phyloP scores from a whole-genome alignment of 2,113 vertebrate genomes.

The Sorex araneus region DNA sequence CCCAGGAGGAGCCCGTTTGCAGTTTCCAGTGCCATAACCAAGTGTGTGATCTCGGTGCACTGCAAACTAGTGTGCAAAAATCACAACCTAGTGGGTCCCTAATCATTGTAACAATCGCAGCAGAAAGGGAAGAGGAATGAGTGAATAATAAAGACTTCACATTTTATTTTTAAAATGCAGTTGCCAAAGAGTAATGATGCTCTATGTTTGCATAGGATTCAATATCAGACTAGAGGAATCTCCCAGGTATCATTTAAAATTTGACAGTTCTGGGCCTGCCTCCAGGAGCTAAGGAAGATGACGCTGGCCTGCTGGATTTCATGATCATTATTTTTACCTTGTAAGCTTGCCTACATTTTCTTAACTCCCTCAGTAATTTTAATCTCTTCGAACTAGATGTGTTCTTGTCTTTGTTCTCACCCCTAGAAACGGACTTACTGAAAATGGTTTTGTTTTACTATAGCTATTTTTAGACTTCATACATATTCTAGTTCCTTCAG shows the following conservation, averaged over 20 bases:
- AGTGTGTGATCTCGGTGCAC: no score
- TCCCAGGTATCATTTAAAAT: not conserved
- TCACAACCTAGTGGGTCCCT: no score
- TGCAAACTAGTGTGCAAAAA: no score
- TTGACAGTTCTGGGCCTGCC: not conserved
- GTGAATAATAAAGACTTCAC: no score
- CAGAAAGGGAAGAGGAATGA: no score
- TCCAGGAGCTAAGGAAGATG: not conserved
- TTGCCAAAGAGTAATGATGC: not conserved
- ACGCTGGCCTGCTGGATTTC: slow-evolving; percentile 4
- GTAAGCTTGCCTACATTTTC: slow-evolving; percentile 6
- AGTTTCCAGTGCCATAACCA: no score
- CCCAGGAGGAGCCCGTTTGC: no score
- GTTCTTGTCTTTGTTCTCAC: slow-evolving; percentile 57
- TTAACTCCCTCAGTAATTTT: slow-evolving; percentile 29
- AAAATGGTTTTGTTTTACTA: not conserved
- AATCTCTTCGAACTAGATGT: not conserved
- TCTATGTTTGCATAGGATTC: not conserved
- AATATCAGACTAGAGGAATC: not conserved
- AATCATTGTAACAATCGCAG: no score
- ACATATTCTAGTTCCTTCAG: not conserved
- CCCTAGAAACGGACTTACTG: slow-evolving; percentile 9
- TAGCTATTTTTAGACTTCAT: slow-evolving; percentile 12
- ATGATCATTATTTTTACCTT: slow-evolving; percentile 7
- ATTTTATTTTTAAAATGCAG: not conserved